These are phyloP conservation scores for Macroramphosus scolopax DNA, from an alignment of 2,797 vertebrate species.

Conservation along the genomic window DNA sequence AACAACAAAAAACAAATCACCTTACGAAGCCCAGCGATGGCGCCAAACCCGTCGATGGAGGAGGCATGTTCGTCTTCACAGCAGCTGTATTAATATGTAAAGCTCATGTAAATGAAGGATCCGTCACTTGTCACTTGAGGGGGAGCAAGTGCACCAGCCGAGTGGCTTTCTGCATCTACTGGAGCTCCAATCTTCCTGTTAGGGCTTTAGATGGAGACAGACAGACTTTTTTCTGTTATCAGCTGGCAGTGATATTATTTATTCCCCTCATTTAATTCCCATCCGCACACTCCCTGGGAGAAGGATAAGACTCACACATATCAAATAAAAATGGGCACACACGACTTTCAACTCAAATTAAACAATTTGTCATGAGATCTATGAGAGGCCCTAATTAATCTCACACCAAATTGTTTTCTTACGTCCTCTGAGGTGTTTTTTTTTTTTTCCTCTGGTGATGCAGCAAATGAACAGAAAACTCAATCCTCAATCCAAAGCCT, in stretches of 20 bases:
- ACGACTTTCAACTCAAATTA: constrained; percentile 18
- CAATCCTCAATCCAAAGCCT: constrained; percentile 23
- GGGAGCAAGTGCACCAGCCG: constrained; percentile 24
- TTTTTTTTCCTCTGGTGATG: constrained; percentile 15
- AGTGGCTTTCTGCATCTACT: constrained; percentile 43
- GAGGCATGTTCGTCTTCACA: constrained; percentile 43
- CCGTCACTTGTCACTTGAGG: constrained; percentile 57
- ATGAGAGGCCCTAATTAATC: constrained; percentile 23
- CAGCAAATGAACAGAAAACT: constrained; percentile 29
- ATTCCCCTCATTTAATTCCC: constrained; percentile 69
- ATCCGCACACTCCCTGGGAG: constrained; percentile 53
- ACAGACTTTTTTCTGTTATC: constrained; percentile 54
- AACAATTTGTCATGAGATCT: constrained; percentile 13
- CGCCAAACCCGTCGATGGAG: constrained; percentile 38
- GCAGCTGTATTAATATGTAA: constrained; percentile 68
- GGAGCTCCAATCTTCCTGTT: constrained; percentile 44
- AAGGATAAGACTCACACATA: constrained; percentile 36
- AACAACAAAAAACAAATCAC: constrained; percentile 2
- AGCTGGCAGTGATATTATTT: constrained; percentile 65
- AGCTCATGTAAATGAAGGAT: constrained; percentile 59
- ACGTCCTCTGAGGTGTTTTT: constrained; percentile 16
- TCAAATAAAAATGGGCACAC: constrained; percentile 24
- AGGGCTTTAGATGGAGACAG: constrained; percentile 54
- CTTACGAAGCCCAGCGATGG: constrained; percentile 3
- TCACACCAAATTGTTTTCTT: constrained; percentile 24